A percentile compares a stretch with the other conserved stretches of the same genome.
Conservation (phyloP, 2,113 vertebrate genomes). For the Puntigrus tetrazona region DNA sequence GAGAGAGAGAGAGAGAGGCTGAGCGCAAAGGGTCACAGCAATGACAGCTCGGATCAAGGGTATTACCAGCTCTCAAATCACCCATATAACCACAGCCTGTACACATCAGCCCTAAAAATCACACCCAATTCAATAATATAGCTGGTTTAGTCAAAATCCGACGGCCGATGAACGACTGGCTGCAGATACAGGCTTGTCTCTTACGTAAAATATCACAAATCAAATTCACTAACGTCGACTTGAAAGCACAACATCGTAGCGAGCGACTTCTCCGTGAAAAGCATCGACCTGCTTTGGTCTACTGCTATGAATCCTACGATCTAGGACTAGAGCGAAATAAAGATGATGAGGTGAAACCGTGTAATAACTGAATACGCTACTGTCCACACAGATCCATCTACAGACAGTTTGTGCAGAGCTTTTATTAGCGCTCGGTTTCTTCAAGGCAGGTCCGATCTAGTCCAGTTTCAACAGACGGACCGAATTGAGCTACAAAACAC, state of each 20-base stretch:
- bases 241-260: not conserved
- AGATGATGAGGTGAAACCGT: not conserved
- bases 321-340: conserved; percentile 1
- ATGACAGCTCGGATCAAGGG: conserved; percentile 74
- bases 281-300: not conserved
- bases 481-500: not conserved
- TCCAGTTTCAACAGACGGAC: not conserved
- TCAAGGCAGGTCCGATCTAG: not conserved
- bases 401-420: not conserved
- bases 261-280: not conserved
- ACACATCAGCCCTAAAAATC: not conserved
- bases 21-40: conserved; percentile 75
- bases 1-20: not conserved
- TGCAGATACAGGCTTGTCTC: not conserved
- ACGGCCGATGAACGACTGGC: not conserved
- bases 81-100: not conserved
- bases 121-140: not conserved
- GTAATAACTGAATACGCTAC: not conserved
- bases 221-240: not conserved
- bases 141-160: not conserved
- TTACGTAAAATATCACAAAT: not conserved
- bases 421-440: not conserved
- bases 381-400: conserved; percentile 1
- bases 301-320: not conserved
- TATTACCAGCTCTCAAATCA: conserved; percentile 37